Base-by-base conservation (phyloP, 2,888 invertebrate genomes). In the Phrixothrix hirtus region DNA sequence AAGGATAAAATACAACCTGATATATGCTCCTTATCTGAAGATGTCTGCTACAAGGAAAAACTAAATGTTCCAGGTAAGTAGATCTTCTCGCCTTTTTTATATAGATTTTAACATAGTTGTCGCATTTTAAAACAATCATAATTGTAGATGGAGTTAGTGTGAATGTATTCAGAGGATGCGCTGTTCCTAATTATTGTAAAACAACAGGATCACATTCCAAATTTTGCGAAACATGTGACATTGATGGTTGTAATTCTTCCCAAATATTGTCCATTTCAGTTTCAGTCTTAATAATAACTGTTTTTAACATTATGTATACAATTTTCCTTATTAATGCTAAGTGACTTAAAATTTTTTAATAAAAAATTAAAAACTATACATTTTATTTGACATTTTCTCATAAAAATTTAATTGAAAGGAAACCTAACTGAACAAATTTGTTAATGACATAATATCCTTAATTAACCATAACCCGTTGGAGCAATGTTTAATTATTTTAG, bases 81-180 rank as follows among this genome's bases (percentile, higher is more conserved):
- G 11, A 31, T 7, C 7, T 2, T 1, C 31, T 12, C 4, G 13
- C 31, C 2, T 29, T 3, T 9, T n/a, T n/a, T n/a, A n/a, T n/a
- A n/a, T n/a, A n/a, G n/a, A 11, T 29, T 11, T 29, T n/a, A 7
- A 3, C 9, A 4, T 10, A n/a, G 11, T 29, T 3, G 29, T 10
- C 11, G 9, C 10, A n/a, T 21, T 21, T 21, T 7, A 21, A 4
- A 21, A 21, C 5, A 21, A 4, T 21, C n/a, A n/a, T n/a, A n/a
- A n/a, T 42, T 45, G 11, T 25, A 45, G 45, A 3, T 7, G 34
- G n/a, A 1, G 9, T 10, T 27, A 15, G n/a, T 4, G 30, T 7
- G 4, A 15, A 45, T 15, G 10, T 37, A 45, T 29, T 16, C 12
- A 14, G 45, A 37, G 13, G n/a, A 21, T 45, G 45, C 13, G 45